Evolutionary conservation across 1,140 invertebrate genomes (phyloP).

Genomic region (Papilio dardanus): DNA sequence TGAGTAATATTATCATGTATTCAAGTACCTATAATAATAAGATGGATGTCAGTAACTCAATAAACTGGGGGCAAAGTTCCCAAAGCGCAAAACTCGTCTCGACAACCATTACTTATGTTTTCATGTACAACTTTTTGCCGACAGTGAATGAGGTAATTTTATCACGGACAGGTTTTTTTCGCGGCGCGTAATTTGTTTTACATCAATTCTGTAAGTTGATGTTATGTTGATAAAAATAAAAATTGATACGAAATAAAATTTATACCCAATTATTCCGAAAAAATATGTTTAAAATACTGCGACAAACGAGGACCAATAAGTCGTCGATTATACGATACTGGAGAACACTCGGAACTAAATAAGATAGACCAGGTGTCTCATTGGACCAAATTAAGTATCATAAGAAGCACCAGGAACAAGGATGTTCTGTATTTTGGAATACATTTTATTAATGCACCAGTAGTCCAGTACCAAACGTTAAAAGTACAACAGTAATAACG

Average conservation of each 20-base stretch:
- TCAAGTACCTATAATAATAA: not conserved
- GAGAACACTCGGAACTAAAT: too few relatives aligned
- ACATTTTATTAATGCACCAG: too few relatives aligned
- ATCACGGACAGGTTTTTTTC: constrained; percentile 3
- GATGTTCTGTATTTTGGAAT: too few relatives aligned
- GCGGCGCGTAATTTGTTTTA: not conserved
- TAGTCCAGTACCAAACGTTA: too few relatives aligned
- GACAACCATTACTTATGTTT: not conserved
- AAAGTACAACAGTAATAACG: too few relatives aligned
- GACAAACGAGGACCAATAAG: too few relatives aligned
- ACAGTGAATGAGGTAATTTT: constrained; percentile 4
- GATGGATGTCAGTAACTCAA: not conserved
- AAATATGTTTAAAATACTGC: too few relatives aligned
- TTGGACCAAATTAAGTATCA: too few relatives aligned
- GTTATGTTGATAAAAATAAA: not conserved
- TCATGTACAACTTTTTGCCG: not conserved
- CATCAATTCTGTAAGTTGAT: constrained; percentile 2
- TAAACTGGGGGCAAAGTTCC: constrained; percentile 8
- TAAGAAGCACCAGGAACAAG: too few relatives aligned
- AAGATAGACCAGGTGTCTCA: too few relatives aligned
- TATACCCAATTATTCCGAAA: too few relatives aligned
- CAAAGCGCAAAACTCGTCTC: not conserved
- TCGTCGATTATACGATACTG: too few relatives aligned
- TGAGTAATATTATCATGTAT: not conserved
- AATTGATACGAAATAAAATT: not conserved